Evolutionary conservation across 2,113 vertebrate species (phyloP).

Genomic region (Apodemus sylvaticus): DNA sequence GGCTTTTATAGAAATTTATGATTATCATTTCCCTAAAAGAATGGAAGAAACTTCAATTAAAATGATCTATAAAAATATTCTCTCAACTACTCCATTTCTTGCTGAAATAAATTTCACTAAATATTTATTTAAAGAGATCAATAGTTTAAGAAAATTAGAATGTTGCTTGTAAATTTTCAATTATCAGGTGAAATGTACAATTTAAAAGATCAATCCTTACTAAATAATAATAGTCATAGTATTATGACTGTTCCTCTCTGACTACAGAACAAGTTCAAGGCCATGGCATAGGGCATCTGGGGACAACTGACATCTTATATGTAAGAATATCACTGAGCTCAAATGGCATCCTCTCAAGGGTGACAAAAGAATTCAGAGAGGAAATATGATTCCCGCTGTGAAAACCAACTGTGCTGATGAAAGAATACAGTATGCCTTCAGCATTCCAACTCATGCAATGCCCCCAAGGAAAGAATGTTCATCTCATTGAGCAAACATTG

Average conservation of each 20-base stretch:
- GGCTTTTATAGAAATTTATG: background rate
- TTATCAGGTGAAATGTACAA: background rate
- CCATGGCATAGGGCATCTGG: background rate
- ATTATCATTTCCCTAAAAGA: background rate
- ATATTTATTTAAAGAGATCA: background rate
- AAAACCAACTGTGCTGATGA: constrained; percentile 2
- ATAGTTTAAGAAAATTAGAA: constrained; percentile 29
- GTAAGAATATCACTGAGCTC: background rate
- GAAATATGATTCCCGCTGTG: background rate
- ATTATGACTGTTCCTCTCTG: background rate
- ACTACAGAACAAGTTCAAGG: constrained; percentile 28
- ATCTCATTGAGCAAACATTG: background rate
- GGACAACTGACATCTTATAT: background rate
- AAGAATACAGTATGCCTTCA: background rate
- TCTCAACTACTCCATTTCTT: background rate
- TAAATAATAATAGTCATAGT: background rate
- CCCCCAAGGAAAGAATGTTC: background rate
- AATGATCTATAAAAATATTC: background rate
- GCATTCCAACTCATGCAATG: background rate
- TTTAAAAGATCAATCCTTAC: background rate
- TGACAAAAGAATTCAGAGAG: constrained; percentile 4
- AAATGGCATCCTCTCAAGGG: background rate
- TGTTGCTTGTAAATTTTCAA: background rate
- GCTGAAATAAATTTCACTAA: background rate
- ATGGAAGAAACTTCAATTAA: constrained; percentile 31